Percentiles rank a stretch among this genome's conserved stretches.
These are phyloP conservation scores for Achatina immaculata DNA, from an alignment of 1,140 invertebrate species.

Conservation along the genomic window DNA sequence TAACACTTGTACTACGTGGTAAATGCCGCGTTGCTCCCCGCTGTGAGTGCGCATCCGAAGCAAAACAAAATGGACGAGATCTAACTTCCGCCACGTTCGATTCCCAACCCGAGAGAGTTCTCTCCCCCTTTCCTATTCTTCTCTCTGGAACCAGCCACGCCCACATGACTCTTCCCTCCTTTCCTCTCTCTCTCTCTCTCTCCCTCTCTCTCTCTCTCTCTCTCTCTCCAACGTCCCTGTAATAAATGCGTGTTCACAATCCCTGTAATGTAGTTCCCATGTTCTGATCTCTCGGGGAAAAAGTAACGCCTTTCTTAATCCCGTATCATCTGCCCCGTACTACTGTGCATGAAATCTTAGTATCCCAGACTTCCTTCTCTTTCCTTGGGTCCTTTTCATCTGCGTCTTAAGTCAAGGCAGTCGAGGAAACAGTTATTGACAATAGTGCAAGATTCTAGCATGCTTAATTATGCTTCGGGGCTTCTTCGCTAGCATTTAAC, in stretches of 20 bases:
- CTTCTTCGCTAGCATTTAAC: too few species aligned
- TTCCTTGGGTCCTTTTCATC: background rate
- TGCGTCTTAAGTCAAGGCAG: background rate
- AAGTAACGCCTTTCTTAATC: slow-evolving; percentile 9
- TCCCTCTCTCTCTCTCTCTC: background rate
- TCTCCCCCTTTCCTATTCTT: too few species aligned
- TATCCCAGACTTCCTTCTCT: background rate
- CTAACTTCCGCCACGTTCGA: background rate
- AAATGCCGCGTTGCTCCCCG: too few species aligned
- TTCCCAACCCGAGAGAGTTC: too few species aligned
- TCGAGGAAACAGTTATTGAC: too few species aligned
- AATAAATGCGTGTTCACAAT: slow-evolving; percentile 7
- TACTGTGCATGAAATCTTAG: background rate
- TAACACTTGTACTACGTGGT: too few species aligned
- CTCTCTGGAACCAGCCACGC: too few species aligned
- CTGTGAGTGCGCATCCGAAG: too few species aligned
- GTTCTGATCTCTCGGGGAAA: background rate
- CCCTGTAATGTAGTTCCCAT: slow-evolving; percentile 9
- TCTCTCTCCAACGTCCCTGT: background rate
- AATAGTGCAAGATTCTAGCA: too few species aligned
- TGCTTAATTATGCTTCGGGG: too few species aligned
- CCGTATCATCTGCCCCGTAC: background rate
- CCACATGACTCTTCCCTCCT: too few species aligned
- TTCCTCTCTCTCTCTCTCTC: background rate
- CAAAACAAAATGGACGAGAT: too few species aligned